Percentiles rank a stretch among this genome's conserved stretches.
Conservation (phyloP, 2,113 vertebrate genomes). For the Apodemus sylvaticus region DNA sequence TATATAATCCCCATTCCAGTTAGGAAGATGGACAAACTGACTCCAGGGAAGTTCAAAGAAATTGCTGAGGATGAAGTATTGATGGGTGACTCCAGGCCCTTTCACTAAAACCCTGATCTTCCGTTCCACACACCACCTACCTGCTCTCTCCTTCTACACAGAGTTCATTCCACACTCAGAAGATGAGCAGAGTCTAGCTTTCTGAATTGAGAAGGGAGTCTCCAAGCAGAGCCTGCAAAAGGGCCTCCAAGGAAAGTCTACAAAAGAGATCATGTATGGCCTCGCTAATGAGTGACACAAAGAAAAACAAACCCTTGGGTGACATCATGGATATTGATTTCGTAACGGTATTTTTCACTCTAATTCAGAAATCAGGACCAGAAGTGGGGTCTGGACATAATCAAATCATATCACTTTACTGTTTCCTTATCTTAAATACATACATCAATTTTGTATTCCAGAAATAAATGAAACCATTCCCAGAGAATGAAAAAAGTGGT, state of each 20-base stretch:
- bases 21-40: neutral
- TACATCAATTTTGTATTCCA: neutral
- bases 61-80: neutral
- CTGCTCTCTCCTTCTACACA: neutral
- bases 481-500: neutral
- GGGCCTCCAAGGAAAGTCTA: neutral
- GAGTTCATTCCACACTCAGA: neutral
- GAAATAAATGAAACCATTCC: neutral
- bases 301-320: neutral
- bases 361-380: neutral
- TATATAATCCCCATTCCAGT: neutral
- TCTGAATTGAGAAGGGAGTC: neutral
- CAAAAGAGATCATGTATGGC: neutral
- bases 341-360: neutral
- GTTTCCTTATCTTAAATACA: neutral
- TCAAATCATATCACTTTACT: neutral
- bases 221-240: neutral
- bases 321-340: neutral
- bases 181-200: neutral
- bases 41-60: neutral
- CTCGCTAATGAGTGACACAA: neutral
- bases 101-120: neutral
- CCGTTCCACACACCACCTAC: neutral
- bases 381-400: neutral
- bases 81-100: neutral